These are phyloP conservation scores for Dione juno DNA, from an alignment of 2,888 invertebrate genomes.

Conservation along the genomic window DNA sequence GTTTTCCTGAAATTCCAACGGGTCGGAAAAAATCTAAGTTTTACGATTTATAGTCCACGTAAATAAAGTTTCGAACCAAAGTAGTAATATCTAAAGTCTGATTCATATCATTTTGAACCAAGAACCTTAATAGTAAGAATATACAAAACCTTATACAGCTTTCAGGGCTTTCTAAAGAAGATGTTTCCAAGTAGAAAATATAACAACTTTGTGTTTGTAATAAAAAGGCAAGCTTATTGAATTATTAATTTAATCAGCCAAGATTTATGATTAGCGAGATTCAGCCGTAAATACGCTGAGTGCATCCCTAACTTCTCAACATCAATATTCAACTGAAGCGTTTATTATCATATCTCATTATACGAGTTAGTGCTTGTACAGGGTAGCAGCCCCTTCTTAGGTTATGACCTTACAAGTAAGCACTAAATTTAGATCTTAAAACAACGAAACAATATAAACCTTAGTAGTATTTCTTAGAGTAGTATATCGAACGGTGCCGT, in stretches of 20 bases:
- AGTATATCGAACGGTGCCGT: slow-evolving; percentile 51
- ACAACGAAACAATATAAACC: slow-evolving; percentile 50
- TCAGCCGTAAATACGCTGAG: slow-evolving; percentile 68
- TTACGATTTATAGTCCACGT: too few species aligned
- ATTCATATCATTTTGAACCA: too few species aligned
- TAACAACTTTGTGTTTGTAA: background rate
- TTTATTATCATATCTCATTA: slow-evolving; percentile 85
- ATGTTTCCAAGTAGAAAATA: background rate
- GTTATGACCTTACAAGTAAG: slow-evolving; percentile 71
- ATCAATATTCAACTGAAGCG: slow-evolving; percentile 82
- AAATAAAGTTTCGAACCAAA: too few species aligned
- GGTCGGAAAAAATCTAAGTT: too few species aligned
- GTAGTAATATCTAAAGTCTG: too few species aligned
- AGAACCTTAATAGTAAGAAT: too few species aligned
- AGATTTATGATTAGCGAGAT: slow-evolving; percentile 53
- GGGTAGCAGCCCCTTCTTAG: slow-evolving; percentile 71
- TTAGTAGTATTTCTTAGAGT: slow-evolving; percentile 51
- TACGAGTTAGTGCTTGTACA: slow-evolving; percentile 82
- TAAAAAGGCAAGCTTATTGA: slow-evolving; percentile 7
- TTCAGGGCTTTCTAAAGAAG: background rate
- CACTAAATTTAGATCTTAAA: slow-evolving; percentile 63
- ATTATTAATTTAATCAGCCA: slow-evolving; percentile 30
- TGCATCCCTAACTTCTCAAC: slow-evolving; percentile 78
- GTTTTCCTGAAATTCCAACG: too few species aligned
- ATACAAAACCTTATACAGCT: too few species aligned